A percentile compares a stretch with the other conserved stretches of the same genome.
Conservation (phyloP, 2,797 vertebrate genomes). For the Neopelma chrysocephalum region DNA sequence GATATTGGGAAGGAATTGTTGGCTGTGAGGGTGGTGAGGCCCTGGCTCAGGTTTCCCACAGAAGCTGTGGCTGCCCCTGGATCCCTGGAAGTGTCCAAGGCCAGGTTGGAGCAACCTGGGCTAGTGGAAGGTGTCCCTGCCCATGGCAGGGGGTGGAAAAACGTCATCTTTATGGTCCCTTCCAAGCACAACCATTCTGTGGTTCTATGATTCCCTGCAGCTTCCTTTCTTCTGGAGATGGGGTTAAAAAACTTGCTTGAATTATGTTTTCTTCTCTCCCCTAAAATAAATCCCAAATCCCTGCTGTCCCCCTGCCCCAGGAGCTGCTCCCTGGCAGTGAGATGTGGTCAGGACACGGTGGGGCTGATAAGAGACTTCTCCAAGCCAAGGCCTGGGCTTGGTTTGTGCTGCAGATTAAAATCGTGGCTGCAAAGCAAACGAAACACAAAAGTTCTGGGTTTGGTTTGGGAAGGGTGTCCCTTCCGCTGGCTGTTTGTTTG, state of each 20-base stretch:
- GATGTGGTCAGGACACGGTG: not conserved
- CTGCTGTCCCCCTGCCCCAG: not conserved
- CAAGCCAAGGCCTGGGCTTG: not conserved
- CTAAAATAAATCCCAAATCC: not conserved
- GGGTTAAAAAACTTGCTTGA: not conserved
- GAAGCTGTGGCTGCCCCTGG: not conserved
- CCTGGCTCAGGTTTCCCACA: not conserved
- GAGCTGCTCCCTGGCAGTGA: not conserved
- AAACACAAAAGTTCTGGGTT: not conserved
- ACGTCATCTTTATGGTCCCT: rapidly evolving
- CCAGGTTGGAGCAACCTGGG: not conserved
- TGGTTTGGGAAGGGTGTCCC: not conserved
- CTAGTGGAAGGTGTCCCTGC: rapidly evolving
- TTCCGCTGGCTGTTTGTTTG: not conserved
- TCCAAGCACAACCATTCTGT: not conserved
- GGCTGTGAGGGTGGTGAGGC: rapidly evolving
- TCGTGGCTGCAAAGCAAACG: not conserved
- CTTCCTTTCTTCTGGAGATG: not conserved
- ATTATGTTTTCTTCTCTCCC: rapidly evolving
- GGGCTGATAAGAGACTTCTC: not conserved
- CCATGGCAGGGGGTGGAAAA: not conserved
- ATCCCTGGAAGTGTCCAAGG: not conserved
- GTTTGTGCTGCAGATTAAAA: not conserved
- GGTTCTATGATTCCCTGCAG: not conserved
- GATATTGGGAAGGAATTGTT: not conserved